These are phyloP conservation scores for Leptinotarsa tumamoca DNA, from an alignment of 2,888 invertebrate species.

Conservation along the genomic window DNA sequence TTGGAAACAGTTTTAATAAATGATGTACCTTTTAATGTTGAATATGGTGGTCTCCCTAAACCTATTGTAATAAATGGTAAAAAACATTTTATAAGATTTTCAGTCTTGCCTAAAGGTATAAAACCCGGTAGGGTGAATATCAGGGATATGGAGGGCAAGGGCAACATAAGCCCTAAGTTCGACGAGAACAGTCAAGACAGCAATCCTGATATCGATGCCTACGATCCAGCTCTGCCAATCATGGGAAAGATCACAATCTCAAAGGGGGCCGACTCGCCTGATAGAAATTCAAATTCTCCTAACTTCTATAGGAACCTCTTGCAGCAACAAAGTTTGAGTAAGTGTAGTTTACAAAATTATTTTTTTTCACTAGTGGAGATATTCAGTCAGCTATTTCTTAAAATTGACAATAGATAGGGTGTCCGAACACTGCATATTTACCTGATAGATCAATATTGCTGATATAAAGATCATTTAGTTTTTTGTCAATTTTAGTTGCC, in stretches of 20 bases:
- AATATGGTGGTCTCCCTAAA: constrained; percentile 87
- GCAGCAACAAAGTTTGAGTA: constrained; percentile 61
- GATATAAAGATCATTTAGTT: too few relatives aligned
- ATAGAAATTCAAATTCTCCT: constrained; percentile 62
- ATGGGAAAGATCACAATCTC: constrained; percentile 30
- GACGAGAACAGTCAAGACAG: constrained; percentile 55
- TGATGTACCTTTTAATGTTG: constrained; percentile 81
- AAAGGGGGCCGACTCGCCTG: constrained; percentile 54
- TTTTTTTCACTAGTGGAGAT: too few relatives aligned
- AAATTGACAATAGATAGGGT: too few relatives aligned
- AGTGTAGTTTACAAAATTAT: constrained; percentile 47
- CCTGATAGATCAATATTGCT: too few relatives aligned
- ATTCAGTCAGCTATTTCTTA: too few relatives aligned
- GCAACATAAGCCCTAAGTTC: constrained; percentile 40
- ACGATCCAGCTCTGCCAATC: constrained; percentile 59
- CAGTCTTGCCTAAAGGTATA: constrained; percentile 80
- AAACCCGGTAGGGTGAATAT: constrained; percentile 79
- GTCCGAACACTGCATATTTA: too few relatives aligned
- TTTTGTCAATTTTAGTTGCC: too few relatives aligned
- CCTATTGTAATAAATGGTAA: constrained; percentile 80
- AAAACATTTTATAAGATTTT: constrained; percentile 85
- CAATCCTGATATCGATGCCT: constrained; percentile 47
- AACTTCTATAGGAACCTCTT: constrained; percentile 60
- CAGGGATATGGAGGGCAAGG: constrained; percentile 77
- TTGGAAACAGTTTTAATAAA: constrained; percentile 83